Percentiles rank a stretch among this genome's conserved stretches.
These are phyloP conservation scores for Trinectes maculatus DNA, from an alignment of 2,113 vertebrate species.

Conservation along the genomic window DNA sequence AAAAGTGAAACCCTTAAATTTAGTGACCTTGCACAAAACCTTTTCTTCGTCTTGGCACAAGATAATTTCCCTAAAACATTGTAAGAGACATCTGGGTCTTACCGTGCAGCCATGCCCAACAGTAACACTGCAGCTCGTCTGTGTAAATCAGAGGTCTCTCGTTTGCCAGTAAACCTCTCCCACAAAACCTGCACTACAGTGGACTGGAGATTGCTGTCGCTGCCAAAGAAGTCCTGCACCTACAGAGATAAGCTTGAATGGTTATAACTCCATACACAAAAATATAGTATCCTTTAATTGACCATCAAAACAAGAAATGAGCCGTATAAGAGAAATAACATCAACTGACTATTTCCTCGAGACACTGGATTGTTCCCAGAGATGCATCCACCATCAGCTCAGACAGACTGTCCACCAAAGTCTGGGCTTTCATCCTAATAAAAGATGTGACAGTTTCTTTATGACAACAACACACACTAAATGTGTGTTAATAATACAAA, in stretches of 20 bases:
- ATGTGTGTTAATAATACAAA: not conserved
- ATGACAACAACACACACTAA: not conserved
- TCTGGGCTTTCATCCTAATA: slow-evolving; percentile 86
- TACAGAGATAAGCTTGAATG: slow-evolving; percentile 57
- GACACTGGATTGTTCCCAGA: slow-evolving; percentile 88
- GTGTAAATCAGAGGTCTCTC: slow-evolving; percentile 80
- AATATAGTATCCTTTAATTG: not conserved
- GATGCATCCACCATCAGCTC: slow-evolving; percentile 90
- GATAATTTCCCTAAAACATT: not conserved
- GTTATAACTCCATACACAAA: not conserved
- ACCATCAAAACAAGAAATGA: slow-evolving; percentile 5
- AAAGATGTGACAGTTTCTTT: slow-evolving; percentile 11
- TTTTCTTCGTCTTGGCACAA: not conserved
- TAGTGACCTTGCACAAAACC: not conserved
- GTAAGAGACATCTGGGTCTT: slow-evolving; percentile 4
- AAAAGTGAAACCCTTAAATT: not conserved
- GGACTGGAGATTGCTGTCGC: slow-evolving; percentile 85
- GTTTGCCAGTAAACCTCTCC: slow-evolving; percentile 89
- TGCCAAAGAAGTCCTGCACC: slow-evolving; percentile 92
- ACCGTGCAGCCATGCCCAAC: slow-evolving; percentile 95
- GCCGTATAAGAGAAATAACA: not conserved
- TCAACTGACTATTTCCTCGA: slow-evolving; percentile 94
- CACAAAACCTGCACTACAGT: slow-evolving; percentile 91
- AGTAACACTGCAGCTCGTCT: slow-evolving; percentile 88
- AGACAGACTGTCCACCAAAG: slow-evolving; percentile 88